Evolutionary conservation across 2,888 invertebrate genomes (phyloP).

Genomic region (Eledona agricola): DNA sequence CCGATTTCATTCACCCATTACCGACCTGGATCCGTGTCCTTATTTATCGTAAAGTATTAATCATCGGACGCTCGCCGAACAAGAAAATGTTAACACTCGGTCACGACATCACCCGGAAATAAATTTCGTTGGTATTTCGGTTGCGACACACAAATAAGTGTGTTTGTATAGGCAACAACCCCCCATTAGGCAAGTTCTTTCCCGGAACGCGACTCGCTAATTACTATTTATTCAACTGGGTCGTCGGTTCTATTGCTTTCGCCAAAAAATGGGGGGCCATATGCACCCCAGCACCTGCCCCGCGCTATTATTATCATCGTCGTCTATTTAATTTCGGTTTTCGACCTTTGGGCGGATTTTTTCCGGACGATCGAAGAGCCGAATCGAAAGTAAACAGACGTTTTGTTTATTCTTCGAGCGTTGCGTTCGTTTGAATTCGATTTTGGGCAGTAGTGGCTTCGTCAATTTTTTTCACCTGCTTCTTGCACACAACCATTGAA

Average conservation of each 20-base stretch:
- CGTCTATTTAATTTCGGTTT: constrained; percentile 23
- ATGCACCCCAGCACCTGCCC: constrained; percentile 43
- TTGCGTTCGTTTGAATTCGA: too few relatives aligned
- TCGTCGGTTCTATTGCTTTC: constrained; percentile 32
- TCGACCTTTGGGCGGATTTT: constrained; percentile 12
- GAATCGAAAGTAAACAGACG: too few relatives aligned
- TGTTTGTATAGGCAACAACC: constrained; percentile 36
- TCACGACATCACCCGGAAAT: constrained; percentile 46
- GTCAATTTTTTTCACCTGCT: too few relatives aligned
- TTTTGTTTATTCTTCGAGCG: too few relatives aligned
- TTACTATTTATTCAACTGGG: constrained; percentile 40
- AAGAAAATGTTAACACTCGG: neutral
- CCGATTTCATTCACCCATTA: too few relatives aligned
- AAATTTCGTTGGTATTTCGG: constrained; percentile 43
- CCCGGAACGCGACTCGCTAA: constrained; percentile 47
- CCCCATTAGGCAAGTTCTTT: constrained; percentile 46
- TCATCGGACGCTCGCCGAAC: too few relatives aligned
- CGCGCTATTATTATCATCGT: constrained; percentile 26
- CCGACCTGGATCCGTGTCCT: too few relatives aligned
- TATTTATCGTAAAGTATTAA: too few relatives aligned
- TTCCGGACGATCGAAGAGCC: too few relatives aligned
- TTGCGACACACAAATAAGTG: constrained; percentile 44
- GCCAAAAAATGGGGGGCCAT: constrained; percentile 37
- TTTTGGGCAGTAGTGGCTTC: too few relatives aligned
- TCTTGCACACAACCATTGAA: too few relatives aligned